phyloP scores from a whole-genome alignment of 2,888 invertebrate genomes.

The Sericinus montela region DNA sequence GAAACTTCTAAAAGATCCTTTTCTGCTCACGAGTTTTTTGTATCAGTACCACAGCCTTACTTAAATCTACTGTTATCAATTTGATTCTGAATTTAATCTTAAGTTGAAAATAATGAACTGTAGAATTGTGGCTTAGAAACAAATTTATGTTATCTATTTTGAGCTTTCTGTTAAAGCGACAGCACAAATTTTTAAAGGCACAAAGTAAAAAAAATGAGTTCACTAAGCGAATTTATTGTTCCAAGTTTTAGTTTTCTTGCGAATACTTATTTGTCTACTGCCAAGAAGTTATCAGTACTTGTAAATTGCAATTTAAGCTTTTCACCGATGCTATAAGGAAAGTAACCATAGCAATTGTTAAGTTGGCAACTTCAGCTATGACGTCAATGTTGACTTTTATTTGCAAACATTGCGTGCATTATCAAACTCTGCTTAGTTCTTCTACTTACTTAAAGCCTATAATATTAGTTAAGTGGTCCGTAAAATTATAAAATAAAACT shows the following conservation, averaged over 20 bases:
- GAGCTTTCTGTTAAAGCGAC: too few species aligned
- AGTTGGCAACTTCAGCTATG: slow-evolving; percentile 32
- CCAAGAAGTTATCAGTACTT: not conserved
- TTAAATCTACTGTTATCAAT: too few species aligned
- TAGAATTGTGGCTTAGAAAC: too few species aligned
- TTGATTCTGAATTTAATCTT: too few species aligned
- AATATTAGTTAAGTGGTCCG: too few species aligned
- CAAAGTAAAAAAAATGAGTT: not conserved
- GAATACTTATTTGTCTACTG: not conserved
- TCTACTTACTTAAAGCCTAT: slow-evolving; percentile 1
- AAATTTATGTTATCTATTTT: too few species aligned
- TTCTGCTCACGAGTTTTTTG: too few species aligned
- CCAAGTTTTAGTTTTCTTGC: not conserved
- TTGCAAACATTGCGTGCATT: slow-evolving; percentile 34
- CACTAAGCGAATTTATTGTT: not conserved
- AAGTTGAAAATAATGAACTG: too few species aligned
- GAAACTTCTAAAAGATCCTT: too few species aligned
- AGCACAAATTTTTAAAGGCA: too few species aligned
- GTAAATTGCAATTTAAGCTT: slow-evolving; percentile 11
- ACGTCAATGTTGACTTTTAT: slow-evolving; percentile 56
- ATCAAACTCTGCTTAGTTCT: slow-evolving; percentile 36
- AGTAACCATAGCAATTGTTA: slow-evolving; percentile 7
- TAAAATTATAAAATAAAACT: too few species aligned
- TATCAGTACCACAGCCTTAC: too few species aligned
- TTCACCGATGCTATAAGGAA: slow-evolving; percentile 1